Conservation (phyloP, 2,888 invertebrate species). For the Leptarthrus brevirostris region DNA sequence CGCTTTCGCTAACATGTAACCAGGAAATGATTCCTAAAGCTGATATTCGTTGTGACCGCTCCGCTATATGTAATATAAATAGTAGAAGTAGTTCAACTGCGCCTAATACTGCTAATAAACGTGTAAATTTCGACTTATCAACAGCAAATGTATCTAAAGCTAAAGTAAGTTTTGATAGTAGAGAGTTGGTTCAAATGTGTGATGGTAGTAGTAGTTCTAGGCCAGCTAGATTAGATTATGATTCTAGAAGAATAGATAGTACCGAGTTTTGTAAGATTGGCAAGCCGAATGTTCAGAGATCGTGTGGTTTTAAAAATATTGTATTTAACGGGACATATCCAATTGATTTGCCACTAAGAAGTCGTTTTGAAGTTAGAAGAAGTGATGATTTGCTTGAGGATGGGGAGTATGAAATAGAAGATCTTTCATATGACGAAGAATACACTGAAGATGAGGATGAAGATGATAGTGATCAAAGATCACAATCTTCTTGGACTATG, state of each 20-base stretch:
- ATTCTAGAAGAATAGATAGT: neutral
- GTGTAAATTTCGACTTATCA: constrained; percentile 51
- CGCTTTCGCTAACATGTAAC: constrained; percentile 13
- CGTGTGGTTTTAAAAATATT: constrained; percentile 64
- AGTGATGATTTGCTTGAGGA: constrained; percentile 53
- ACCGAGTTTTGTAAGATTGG: neutral
- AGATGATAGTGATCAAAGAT: constrained; percentile 58
- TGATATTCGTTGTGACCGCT: neutral
- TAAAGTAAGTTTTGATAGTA: constrained; percentile 15
- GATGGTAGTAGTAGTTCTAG: neutral
- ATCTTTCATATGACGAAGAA: constrained; percentile 56
- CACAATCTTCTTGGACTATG: constrained; percentile 61
- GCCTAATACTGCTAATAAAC: constrained; percentile 42
- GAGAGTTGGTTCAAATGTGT: neutral
- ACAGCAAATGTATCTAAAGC: neutral
- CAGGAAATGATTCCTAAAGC: neutral
- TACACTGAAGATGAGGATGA: constrained; percentile 47
- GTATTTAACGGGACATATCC: constrained; percentile 89
- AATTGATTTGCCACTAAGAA: constrained; percentile 77
- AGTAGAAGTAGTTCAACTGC: neutral
- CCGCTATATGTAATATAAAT: neutral
- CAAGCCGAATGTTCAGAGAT: neutral
- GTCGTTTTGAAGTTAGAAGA: constrained; percentile 54
- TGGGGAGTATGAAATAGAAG: constrained; percentile 62
- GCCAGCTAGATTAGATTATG: neutral